Conservation (phyloP, 2,888 invertebrate species). For the Peribatodes rhomboidaria region DNA sequence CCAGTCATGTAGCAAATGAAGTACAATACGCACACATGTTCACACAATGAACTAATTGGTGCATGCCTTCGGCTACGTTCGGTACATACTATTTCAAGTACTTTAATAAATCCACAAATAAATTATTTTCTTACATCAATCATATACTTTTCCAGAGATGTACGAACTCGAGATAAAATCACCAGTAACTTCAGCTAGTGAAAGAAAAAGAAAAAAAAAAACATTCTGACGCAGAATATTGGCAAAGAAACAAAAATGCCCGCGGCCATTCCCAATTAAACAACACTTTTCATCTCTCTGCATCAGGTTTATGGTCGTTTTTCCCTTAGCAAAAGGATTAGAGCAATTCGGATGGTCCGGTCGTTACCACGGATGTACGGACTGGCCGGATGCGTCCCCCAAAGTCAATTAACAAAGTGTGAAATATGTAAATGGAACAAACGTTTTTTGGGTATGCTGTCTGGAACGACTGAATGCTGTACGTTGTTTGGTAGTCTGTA, state of each 20-base stretch:
- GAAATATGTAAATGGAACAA: constrained; percentile 70
- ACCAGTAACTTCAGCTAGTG: constrained; percentile 32
- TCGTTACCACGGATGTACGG: constrained; percentile 55
- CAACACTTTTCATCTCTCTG: constrained; percentile 26
- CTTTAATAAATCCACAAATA: neutral
- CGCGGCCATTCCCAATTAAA: constrained; percentile 38
- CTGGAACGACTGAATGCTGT: constrained; percentile 4
- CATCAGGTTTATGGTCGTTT: constrained; percentile 7
- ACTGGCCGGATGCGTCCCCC: constrained; percentile 56
- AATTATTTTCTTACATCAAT: constrained; percentile 2
- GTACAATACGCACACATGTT: too few relatives aligned
- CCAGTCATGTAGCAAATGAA: too few relatives aligned
- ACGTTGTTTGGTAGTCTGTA: constrained; percentile 1
- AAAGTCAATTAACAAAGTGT: constrained; percentile 72
- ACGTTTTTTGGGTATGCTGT: constrained; percentile 42
- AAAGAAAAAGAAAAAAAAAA: constrained; percentile 48
- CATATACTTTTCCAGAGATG: constrained; percentile 11
- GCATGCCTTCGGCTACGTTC: too few relatives aligned
- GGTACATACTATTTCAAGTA: neutral
- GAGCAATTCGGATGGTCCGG: constrained; percentile 49
- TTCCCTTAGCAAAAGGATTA: constrained; percentile 20
- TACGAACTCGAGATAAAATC: constrained; percentile 46
- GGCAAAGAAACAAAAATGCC: constrained; percentile 62
- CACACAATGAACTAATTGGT: too few relatives aligned
- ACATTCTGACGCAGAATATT: constrained; percentile 45